A percentile compares a stretch with the other conserved stretches of the same genome.
Conservation (phyloP, 2,113 vertebrate species). For the Trematomus loennbergii region DNA sequence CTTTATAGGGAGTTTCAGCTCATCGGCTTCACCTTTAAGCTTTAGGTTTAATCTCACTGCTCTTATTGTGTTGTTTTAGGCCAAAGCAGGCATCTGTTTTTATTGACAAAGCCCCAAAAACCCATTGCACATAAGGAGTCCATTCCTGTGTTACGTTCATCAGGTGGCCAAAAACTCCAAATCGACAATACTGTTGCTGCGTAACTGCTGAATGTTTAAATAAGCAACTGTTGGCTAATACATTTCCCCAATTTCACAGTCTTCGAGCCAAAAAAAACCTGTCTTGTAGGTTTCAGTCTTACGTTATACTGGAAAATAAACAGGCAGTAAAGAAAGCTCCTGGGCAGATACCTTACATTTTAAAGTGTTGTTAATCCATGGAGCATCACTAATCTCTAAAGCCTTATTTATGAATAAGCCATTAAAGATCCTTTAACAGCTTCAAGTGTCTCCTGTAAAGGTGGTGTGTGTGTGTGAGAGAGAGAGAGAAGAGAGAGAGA, state of each 20-base stretch:
- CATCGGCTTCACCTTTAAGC: not conserved
- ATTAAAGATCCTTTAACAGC: conserved; percentile 6
- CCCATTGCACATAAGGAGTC: too few relatives aligned
- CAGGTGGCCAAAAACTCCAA: not conserved
- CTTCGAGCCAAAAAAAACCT: too few relatives aligned
- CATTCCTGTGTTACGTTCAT: not conserved
- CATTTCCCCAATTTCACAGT: too few relatives aligned
- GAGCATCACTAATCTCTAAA: conserved; percentile 24
- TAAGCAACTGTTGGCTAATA: too few relatives aligned
- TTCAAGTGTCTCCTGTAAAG: too few relatives aligned
- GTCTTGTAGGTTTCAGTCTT: not conserved
- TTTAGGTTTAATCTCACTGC: not conserved
- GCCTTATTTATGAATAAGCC: conserved; percentile 8
- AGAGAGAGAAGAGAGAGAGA: too few relatives aligned
- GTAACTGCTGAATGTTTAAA: too few relatives aligned
- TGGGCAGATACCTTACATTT: not conserved
- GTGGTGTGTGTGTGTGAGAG: not conserved
- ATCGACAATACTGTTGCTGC: too few relatives aligned
- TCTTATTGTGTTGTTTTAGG: not conserved
- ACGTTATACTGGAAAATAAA: not conserved
- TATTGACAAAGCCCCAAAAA: not conserved
- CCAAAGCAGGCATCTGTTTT: not conserved
- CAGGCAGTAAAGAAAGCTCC: not conserved
- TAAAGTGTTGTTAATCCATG: not conserved
- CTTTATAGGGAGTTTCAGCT: not conserved